Evolutionary conservation across 2,797 vertebrate genomes (phyloP), one percentile per base, ranked within the genome.

Genomic region (Myotis pilosus): DNA sequence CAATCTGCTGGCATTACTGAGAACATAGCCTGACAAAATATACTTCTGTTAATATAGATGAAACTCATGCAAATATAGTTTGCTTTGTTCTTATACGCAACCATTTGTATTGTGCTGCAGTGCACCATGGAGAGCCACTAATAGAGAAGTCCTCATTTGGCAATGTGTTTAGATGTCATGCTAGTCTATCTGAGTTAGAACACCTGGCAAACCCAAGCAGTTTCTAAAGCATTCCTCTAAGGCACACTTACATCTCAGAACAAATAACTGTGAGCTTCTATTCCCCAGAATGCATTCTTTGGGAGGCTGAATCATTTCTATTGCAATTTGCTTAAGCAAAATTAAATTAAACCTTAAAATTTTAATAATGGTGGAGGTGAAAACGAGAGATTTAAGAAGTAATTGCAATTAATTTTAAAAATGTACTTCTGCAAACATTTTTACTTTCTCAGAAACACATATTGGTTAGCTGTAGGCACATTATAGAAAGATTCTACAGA

Each of bases 321-420:
- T 71, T 78, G 41, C 36, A 92, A 92, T 93, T 83, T 94, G 75
- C 28, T 66, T 94, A 78, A 88, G 28, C 30, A 94, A 92, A 93
- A 96, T 92, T 78, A 92, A 96, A 92, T 78, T 81, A 95, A 88
- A 81, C 9, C 47, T 87, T 28, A 89, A 88, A 78, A 75, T 81
- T 79, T 89, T 91, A 82, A 87, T 85, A 71, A 5, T 82, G 23
- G 22, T 89, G 20, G 25, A 91, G n/a, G 30, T 83, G 33, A 76
- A 91, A 55, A 76, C 69, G 13, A 91, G 20, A 86, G 30, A 95
- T 38, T 79, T 83, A 87, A 87, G 60, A 87, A 94, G 78, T 7
- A 22, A 84, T 80, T 96, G 62, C 16, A 90, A 89, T 86, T 88
- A 68, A 49, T 83, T 83, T 53, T 23, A 23, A 69, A 86, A 86